Evolutionary conservation across 2,888 invertebrate species (phyloP).

Genomic region (Halictus ligatus): DNA sequence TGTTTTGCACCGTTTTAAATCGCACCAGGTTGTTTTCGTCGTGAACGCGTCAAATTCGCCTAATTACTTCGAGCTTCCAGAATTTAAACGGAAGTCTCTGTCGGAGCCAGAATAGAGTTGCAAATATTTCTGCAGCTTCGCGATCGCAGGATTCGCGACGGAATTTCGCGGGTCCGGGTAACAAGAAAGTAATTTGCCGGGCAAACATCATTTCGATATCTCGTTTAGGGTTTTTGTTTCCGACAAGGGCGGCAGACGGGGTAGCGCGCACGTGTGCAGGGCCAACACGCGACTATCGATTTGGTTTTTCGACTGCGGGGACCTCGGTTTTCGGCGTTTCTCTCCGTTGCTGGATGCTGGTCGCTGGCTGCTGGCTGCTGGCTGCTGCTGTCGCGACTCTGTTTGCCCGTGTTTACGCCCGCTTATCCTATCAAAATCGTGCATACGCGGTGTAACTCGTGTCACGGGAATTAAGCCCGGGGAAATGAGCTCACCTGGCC

Average conservation of each 20-base stretch:
- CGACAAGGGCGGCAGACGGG: not conserved
- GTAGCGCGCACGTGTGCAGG: slow-evolving; percentile 62
- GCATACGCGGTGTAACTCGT: slow-evolving; percentile 48
- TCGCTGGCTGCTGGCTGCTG: not conserved
- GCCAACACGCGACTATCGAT: slow-evolving; percentile 82
- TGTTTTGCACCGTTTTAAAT: too few species aligned
- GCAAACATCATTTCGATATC: not conserved
- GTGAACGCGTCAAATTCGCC: not conserved
- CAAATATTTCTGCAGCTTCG: not conserved
- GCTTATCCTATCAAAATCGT: slow-evolving; percentile 65
- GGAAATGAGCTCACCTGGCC: slow-evolving; percentile 28
- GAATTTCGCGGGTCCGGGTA: not conserved
- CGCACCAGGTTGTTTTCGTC: too few species aligned
- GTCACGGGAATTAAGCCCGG: slow-evolving; percentile 49
- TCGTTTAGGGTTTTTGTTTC: slow-evolving; percentile 2
- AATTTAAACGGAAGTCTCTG: not conserved
- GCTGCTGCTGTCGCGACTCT: slow-evolving; percentile 44
- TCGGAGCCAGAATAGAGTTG: not conserved
- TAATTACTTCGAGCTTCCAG: not conserved
- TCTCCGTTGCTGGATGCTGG: slow-evolving; percentile 17
- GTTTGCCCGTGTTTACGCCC: slow-evolving; percentile 53
- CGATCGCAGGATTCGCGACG: not conserved
- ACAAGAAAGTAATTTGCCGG: not conserved
- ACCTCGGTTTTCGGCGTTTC: slow-evolving; percentile 75
- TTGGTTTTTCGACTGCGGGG: slow-evolving; percentile 82